These are phyloP conservation scores for Axis porcinus DNA, from an alignment of 2,113 vertebrate species.

Conservation along the genomic window DNA sequence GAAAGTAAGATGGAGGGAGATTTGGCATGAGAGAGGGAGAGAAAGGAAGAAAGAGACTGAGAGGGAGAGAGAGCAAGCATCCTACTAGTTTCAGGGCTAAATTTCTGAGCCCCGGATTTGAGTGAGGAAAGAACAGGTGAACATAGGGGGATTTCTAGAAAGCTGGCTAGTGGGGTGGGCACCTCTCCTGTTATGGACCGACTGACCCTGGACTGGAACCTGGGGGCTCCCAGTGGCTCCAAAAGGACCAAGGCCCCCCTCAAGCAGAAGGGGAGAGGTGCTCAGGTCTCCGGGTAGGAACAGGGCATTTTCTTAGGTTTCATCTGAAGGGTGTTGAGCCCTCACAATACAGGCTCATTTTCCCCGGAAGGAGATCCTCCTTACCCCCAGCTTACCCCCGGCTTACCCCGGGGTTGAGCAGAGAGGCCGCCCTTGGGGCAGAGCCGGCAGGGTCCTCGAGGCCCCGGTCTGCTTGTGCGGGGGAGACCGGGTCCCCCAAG, in stretches of 20 bases:
- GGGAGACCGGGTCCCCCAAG: rapidly evolving
- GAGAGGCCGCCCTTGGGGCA: background rate
- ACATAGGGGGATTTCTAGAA: background rate
- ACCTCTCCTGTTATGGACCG: background rate
- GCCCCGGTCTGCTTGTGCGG: background rate
- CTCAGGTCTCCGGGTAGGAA: background rate
- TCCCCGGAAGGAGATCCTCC: background rate
- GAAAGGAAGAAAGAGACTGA: background rate
- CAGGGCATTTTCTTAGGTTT: background rate
- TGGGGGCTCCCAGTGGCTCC: background rate
- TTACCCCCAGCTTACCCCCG: rapidly evolving
- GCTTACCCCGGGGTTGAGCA: rapidly evolving
- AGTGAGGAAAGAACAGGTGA: background rate
- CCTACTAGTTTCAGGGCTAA: background rate
- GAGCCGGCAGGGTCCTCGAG: rapidly evolving
- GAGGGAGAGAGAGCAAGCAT: too few relatives aligned
- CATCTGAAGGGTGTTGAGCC: background rate
- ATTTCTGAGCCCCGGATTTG: background rate
- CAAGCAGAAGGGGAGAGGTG: background rate
- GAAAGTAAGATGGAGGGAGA: background rate
- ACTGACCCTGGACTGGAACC: background rate
- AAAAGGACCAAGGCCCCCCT: background rate
- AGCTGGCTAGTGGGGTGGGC: background rate
- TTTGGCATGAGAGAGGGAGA: background rate
- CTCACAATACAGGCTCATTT: background rate